Conservation (phyloP, 2,888 invertebrate genomes). For the Punctoribates punctum region DNA sequence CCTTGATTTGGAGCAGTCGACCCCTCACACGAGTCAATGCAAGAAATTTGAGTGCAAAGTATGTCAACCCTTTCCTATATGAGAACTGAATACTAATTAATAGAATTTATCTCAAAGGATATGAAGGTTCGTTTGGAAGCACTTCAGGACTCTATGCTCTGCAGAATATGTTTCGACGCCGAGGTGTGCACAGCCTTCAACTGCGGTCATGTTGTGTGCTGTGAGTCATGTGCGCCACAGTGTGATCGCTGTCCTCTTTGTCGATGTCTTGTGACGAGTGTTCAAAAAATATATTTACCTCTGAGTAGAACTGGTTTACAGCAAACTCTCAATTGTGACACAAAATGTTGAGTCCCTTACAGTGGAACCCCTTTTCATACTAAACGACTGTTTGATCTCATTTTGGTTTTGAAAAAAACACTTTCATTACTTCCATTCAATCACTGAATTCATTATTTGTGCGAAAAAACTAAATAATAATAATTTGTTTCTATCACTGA, state of each 20-base stretch:
- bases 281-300: slow-evolving; percentile 56
- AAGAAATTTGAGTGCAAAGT: slow-evolving; percentile 21
- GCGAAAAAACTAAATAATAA: not conserved
- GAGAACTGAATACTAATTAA: not conserved
- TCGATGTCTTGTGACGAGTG: slow-evolving; percentile 65
- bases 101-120: not conserved
- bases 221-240: slow-evolving; percentile 69
- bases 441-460: not conserved
- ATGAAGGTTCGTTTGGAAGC: slow-evolving; percentile 13
- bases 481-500: not conserved
- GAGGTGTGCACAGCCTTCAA: slow-evolving; percentile 76
- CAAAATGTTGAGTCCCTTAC: not conserved
- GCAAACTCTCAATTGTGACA: slow-evolving; percentile 27
- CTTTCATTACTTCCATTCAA: not conserved
- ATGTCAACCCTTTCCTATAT: not conserved
- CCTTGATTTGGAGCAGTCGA: slow-evolving; percentile 5
- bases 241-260: slow-evolving; percentile 73
- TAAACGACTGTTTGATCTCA: slow-evolving; percentile 13
- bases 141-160: slow-evolving; percentile 59
- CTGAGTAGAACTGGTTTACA: slow-evolving; percentile 32
- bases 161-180: slow-evolving; percentile 81
- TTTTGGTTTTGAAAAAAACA: not conserved
- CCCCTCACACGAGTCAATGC: not conserved
- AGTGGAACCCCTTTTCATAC: not conserved
- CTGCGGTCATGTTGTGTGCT: slow-evolving; percentile 81